A percentile compares a stretch with the other conserved stretches of the same genome.
Conservation (phyloP, 2,888 invertebrate species). For the Pediacus dermestoides region DNA sequence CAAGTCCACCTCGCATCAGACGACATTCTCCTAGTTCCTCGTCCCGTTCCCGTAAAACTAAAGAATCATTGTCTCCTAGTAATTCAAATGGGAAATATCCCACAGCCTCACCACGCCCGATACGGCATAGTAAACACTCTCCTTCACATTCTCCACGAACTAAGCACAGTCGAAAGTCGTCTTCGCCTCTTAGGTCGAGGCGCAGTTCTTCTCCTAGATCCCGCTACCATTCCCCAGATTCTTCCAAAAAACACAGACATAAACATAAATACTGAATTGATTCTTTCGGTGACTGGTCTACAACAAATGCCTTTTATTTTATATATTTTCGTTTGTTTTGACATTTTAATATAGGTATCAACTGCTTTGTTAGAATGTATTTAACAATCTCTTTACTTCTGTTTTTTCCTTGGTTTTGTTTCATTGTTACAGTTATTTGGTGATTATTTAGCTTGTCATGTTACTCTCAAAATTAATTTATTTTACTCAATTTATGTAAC, state of each 20-base stretch:
- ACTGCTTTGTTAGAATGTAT: no score
- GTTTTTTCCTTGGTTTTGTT: no score
- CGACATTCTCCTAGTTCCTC: conserved; percentile 43
- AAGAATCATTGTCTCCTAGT: conserved; percentile 43
- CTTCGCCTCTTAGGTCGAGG: conserved; percentile 42
- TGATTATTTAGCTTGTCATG: no score
- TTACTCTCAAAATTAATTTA: no score
- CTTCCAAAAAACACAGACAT: conserved; percentile 53
- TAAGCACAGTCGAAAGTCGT: conserved; percentile 41
- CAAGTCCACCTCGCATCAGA: conserved; percentile 46
- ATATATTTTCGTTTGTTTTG: no score
- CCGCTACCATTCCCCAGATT: conserved; percentile 48
- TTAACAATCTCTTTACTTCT: no score
- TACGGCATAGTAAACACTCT: conserved; percentile 38
- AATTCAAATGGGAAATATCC: conserved; percentile 43
- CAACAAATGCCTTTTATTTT: no score
- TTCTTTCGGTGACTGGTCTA: no score
- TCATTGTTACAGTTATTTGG: no score
- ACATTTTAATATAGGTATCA: no score
- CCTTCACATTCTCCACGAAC: conserved; percentile 42
- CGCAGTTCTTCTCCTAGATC: conserved; percentile 37
- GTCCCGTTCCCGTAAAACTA: conserved; percentile 40
- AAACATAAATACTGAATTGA: conserved; percentile 54
- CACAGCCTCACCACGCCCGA: conserved; percentile 39
- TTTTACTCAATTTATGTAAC: no score